Evolutionary conservation across 2,888 invertebrate genomes (phyloP).

Genomic region (Magallana nippona): DNA sequence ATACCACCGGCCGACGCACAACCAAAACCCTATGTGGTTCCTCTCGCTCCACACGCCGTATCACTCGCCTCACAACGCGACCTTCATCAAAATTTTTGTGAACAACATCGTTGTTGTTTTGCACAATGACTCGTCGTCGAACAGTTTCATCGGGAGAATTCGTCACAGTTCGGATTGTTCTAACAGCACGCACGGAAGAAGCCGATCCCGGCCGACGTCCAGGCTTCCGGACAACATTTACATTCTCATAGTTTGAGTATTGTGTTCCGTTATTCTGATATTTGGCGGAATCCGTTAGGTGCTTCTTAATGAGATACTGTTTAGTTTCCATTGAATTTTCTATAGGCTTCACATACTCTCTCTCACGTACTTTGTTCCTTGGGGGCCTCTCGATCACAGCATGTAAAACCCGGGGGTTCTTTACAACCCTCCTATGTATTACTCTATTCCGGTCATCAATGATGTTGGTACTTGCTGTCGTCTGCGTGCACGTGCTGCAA

Average conservation of each 20-base stretch:
- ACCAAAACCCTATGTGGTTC: background rate
- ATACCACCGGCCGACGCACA: background rate
- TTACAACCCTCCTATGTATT: conserved; percentile 12
- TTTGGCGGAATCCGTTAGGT: background rate
- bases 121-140: background rate
- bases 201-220: conserved; percentile 14
- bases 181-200: background rate
- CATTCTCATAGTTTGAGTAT: conserved; percentile 15
- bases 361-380: background rate
- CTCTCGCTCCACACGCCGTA: background rate
- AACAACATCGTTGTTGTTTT: background rate
- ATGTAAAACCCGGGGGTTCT: background rate
- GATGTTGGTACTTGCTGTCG: conserved; percentile 37
- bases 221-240: background rate
- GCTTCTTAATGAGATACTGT: conserved; percentile 1
- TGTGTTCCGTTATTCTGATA: background rate
- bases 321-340: conserved; percentile 15
- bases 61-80: background rate
- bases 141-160: background rate
- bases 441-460: conserved; percentile 32
- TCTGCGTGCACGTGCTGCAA: conserved; percentile 40
- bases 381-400: background rate
- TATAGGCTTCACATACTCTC: conserved; percentile 2
- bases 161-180: conserved; percentile 16
- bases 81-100: background rate